Percentiles rank a stretch among this genome's conserved stretches.
phyloP scores from a whole-genome alignment of 2,113 vertebrate species.

The Hydrolagus affinis region DNA sequence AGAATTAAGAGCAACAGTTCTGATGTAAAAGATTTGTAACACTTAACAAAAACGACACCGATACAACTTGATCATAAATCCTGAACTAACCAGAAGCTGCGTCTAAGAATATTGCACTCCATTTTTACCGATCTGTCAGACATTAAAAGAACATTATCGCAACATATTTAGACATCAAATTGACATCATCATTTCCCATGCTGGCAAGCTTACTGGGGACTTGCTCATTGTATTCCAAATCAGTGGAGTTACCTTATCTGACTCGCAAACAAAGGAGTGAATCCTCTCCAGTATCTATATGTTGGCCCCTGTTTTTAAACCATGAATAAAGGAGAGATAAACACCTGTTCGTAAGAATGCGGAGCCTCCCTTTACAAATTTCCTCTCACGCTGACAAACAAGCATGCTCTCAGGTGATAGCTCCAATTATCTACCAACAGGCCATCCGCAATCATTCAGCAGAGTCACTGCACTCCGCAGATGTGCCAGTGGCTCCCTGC shows the following conservation, averaged over 20 bases:
- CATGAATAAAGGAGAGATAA: neutral
- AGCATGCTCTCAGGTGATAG: neutral
- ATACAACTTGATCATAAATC: neutral
- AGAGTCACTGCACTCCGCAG: neutral
- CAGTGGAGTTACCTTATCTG: neutral
- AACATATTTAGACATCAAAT: neutral
- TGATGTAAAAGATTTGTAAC: neutral
- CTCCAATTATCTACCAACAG: neutral
- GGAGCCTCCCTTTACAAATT: neutral
- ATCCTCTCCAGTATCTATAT: neutral
- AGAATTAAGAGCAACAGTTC: neutral
- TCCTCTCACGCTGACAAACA: neutral
- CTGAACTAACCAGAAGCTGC: neutral
- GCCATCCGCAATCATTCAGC: neutral
- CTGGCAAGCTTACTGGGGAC: neutral
- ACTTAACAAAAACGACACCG: neutral
- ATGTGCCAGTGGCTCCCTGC: neutral
- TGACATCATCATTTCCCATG: neutral
- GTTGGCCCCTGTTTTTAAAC: neutral
- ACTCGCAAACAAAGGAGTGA: neutral
- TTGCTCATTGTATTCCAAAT: neutral
- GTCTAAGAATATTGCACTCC: neutral
- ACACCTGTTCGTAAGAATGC: neutral
- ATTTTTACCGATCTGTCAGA: neutral
- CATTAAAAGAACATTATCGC: neutral